A percentile compares a stretch with the other conserved stretches of the same genome.
These are phyloP conservation scores for Zaprionus lineosus DNA, from an alignment of 2,888 invertebrate genomes.

Conservation along the genomic window DNA sequence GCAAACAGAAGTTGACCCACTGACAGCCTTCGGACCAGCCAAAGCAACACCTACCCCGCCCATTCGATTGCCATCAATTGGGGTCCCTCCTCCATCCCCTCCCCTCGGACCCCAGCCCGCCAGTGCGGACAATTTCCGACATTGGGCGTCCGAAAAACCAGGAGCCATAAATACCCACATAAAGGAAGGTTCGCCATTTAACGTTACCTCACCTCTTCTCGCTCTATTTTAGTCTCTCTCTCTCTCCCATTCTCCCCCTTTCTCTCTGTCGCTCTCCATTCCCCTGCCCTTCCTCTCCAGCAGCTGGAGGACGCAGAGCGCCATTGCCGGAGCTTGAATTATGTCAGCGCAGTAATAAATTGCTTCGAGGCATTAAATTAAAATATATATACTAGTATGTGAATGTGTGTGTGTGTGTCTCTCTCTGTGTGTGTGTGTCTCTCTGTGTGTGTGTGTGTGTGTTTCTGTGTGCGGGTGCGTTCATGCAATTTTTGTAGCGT, in stretches of 20 bases:
- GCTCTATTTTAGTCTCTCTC: no score
- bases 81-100: no score
- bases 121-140: constrained; percentile 45
- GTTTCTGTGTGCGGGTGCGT: constrained; percentile 3
- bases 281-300: constrained; percentile 7
- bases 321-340: constrained; percentile 65
- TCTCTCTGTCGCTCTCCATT: no score
- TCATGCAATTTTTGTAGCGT: constrained; percentile 21
- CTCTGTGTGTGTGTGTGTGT: constrained; percentile 10
- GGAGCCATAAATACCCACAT: constrained; percentile 50
- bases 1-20: constrained; percentile 31
- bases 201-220: no score
- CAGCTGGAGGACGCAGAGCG: constrained; percentile 17
- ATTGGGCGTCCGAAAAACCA: constrained; percentile 17
- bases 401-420: constrained; percentile 13
- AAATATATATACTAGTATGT: constrained; percentile 49
- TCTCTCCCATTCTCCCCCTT: no score
- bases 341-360: constrained; percentile 72
- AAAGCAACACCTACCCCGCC: neutral
- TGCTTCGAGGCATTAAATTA: constrained; percentile 66
- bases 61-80: constrained; percentile 17
- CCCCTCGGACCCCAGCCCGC: constrained; percentile 32
- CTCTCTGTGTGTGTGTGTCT: neutral
- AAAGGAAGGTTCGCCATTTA: constrained; percentile 23
- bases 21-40: neutral